Conservation (phyloP, 2,797 vertebrate genomes). For the Lagorchestes hirsutus region DNA sequence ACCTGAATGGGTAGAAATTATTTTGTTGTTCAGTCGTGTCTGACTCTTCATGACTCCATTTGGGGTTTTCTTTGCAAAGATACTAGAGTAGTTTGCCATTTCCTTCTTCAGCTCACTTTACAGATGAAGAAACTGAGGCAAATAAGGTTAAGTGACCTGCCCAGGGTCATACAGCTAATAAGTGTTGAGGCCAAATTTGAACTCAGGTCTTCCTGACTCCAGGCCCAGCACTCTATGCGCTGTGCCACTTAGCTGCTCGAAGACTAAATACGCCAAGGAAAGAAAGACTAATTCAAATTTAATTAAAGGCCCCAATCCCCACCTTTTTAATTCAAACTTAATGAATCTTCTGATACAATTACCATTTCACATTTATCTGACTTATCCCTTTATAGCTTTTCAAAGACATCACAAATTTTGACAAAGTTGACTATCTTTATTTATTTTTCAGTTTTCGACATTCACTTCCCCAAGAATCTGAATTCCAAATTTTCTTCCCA, state of each 20-base stretch:
- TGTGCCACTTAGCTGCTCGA: neutral
- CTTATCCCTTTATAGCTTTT: neutral
- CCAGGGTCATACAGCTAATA: neutral
- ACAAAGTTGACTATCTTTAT: neutral
- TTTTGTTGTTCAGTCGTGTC: neutral
- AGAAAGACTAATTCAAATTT: neutral
- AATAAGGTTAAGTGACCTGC: neutral
- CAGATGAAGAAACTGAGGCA: neutral
- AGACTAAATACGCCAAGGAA: neutral
- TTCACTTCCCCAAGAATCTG: no score
- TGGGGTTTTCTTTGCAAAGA: neutral
- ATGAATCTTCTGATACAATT: neutral
- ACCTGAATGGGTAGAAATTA: neutral
- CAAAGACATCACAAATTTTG: neutral
- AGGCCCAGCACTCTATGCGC: neutral
- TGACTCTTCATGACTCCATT: neutral
- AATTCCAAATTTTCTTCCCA: no score
- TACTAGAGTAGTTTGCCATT: neutral
- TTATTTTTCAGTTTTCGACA: no score
- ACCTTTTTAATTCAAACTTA: neutral
- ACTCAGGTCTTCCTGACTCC: neutral
- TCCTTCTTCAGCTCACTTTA: neutral
- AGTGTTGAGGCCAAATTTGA: neutral
- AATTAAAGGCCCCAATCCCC: neutral
- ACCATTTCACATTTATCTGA: neutral